A percentile compares a stretch with the other conserved stretches of the same genome.
These are phyloP conservation scores for Sphyrna mokarran DNA, from an alignment of 2,113 vertebrate species.

Conservation along the genomic window DNA sequence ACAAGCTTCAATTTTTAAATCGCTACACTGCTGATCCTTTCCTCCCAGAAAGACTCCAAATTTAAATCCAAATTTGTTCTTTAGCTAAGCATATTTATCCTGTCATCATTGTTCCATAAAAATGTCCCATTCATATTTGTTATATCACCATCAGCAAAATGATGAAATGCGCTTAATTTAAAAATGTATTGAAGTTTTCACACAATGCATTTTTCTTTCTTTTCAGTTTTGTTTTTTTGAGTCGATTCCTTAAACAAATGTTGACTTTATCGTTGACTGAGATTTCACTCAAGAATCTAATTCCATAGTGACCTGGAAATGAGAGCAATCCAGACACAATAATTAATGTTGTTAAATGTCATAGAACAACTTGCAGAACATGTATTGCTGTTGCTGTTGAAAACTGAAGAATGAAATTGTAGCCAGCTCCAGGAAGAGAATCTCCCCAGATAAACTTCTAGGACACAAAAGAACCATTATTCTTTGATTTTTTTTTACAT, in stretches of 20 bases:
- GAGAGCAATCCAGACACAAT: constrained; percentile 4
- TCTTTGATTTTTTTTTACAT: constrained; percentile 29
- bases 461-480: constrained; percentile 29
- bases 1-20: background rate
- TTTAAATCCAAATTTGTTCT: constrained; percentile 7
- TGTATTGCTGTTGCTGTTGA: constrained; percentile 1
- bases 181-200: background rate
- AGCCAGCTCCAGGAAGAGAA: background rate
- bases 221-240: background rate
- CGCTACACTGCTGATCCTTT: background rate
- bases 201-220: background rate
- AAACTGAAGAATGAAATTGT: constrained; percentile 15
- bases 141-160: background rate
- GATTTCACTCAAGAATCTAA: constrained; percentile 1
- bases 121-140: too few species aligned
- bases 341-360: background rate
- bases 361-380: background rate
- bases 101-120: background rate
- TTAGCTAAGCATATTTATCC: background rate
- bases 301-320: constrained; percentile 7
- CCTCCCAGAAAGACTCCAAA: too few species aligned
- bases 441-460: constrained; percentile 31
- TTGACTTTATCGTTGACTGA: background rate
- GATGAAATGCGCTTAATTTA: background rate
- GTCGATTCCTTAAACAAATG: background rate